Conservation (phyloP, 2,797 vertebrate species). For the Steatocranus sp. region DNA sequence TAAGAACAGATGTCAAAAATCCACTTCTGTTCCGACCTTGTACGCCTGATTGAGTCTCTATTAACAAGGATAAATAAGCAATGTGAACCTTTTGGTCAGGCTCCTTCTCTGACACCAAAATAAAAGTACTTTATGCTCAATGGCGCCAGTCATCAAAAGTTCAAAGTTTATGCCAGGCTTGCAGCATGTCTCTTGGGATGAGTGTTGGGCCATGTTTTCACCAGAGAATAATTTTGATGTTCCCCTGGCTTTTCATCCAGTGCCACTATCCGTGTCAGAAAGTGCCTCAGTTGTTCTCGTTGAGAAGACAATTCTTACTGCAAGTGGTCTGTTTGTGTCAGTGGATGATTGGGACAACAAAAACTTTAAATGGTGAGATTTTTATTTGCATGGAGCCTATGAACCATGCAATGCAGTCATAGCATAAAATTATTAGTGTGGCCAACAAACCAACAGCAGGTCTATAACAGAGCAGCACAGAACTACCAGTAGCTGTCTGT, state of each 20-base stretch:
- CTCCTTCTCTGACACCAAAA: neutral
- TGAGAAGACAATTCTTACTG: neutral
- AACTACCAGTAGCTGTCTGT: neutral
- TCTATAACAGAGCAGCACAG: neutral
- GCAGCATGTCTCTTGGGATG: neutral
- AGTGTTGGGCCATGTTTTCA: neutral
- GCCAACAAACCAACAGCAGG: neutral
- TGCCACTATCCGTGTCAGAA: neutral
- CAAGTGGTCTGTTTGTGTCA: neutral
- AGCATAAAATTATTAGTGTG: neutral
- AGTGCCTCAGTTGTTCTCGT: neutral
- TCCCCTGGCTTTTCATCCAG: neutral
- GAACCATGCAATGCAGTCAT: neutral
- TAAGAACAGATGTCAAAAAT: conserved; percentile 47
- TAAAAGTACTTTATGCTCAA: neutral
- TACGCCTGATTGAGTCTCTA: conserved; percentile 19
- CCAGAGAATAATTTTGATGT: neutral
- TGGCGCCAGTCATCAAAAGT: neutral
- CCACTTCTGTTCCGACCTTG: neutral
- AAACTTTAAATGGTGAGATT: neutral
- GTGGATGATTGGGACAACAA: neutral
- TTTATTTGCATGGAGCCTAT: neutral
- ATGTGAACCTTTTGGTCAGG: neutral
- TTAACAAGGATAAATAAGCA: conserved; percentile 20
- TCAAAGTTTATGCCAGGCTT: neutral